Percentiles rank a stretch among this genome's conserved stretches.
phyloP scores from a whole-genome alignment of 2,113 vertebrate genomes.

The Ramphastos sulfuratus region DNA sequence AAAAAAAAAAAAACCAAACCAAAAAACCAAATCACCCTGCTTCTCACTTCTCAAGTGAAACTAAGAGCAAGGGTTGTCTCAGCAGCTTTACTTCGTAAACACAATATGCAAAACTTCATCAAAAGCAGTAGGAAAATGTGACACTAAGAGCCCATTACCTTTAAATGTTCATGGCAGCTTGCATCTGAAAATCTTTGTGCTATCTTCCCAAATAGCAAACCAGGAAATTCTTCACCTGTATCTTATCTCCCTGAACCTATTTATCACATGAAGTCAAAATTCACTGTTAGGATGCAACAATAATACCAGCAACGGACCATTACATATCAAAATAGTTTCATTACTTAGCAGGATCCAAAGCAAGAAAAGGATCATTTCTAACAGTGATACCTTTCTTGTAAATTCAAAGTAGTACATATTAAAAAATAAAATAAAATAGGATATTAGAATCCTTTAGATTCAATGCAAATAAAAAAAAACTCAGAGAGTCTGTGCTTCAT shows the following conservation, averaged over 20 bases:
- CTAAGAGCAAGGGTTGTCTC: background rate
- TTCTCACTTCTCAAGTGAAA: background rate
- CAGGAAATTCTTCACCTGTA: background rate
- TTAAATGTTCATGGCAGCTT: background rate
- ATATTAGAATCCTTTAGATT: background rate
- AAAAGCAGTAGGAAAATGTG: background rate
- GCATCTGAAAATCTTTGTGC: background rate
- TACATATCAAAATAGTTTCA: background rate
- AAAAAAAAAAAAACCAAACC: too few species aligned
- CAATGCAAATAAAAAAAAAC: background rate
- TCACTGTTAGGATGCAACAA: background rate
- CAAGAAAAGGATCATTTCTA: background rate
- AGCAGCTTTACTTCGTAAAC: background rate
- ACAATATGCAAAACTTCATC: background rate
- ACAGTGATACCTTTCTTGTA: background rate
- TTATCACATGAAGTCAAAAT: constrained; percentile 16
- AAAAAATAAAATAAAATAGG: background rate
- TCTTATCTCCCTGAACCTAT: background rate
- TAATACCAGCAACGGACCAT: background rate
- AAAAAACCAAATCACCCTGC: background rate
- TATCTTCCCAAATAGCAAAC: background rate
- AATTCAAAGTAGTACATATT: background rate
- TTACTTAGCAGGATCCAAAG: background rate
- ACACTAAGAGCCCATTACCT: background rate
- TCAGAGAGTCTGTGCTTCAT: background rate